phyloP scores from a whole-genome alignment of 1,140 invertebrate species.

The Cotesia glomerata region DNA sequence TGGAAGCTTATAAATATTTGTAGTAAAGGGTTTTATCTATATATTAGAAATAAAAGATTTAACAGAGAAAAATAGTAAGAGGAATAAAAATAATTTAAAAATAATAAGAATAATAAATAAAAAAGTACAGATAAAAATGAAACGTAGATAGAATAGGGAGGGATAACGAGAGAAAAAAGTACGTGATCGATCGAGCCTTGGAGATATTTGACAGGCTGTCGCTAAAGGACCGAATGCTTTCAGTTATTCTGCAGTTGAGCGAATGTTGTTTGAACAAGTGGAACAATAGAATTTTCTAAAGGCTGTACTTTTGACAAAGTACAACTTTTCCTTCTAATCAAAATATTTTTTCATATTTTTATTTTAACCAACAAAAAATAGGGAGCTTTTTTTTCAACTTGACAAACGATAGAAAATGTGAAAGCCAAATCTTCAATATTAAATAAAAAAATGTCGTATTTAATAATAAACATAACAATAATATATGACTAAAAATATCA shows the following conservation, averaged over 20 bases:
- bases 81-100: background rate
- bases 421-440: too few species aligned
- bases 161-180: background rate
- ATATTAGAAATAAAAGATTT: too few species aligned
- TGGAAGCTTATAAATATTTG: background rate
- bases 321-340: too few species aligned
- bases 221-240: background rate
- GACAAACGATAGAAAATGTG: too few species aligned
- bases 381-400: too few species aligned
- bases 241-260: background rate
- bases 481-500: too few species aligned
- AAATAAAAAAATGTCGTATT: too few species aligned
- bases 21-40: too few species aligned
- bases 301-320: too few species aligned
- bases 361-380: too few species aligned
- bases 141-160: background rate
- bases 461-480: too few species aligned
- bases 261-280: background rate
- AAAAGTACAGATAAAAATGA: background rate
- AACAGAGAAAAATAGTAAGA: background rate
- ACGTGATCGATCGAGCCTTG: slow-evolving; percentile 1
- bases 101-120: background rate
- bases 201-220: slow-evolving; percentile 2
- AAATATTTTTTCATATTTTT: too few species aligned
- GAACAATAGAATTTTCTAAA: background rate